Conservation (phyloP, 2,113 vertebrate species). For the Psephotus haematonotus region DNA sequence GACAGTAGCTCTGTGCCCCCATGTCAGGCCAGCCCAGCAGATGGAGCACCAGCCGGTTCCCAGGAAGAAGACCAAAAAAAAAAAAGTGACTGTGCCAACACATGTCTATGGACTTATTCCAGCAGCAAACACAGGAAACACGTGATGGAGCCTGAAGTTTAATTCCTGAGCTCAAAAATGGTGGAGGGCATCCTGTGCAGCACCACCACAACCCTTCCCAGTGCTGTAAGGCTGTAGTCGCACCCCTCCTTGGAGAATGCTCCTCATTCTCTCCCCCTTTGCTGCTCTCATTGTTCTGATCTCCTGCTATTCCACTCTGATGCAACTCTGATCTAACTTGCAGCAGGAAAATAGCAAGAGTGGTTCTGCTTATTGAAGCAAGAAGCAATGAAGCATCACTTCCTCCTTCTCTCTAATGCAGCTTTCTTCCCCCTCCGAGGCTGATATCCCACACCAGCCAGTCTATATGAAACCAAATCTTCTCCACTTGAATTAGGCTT, state of each 20-base stretch:
- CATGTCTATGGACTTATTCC: neutral
- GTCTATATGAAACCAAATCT: neutral
- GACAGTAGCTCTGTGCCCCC: fast-evolving
- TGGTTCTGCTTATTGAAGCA: neutral
- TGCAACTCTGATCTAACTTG: neutral
- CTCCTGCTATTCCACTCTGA: neutral
- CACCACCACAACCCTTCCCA: neutral
- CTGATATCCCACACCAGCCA: neutral
- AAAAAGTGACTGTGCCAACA: fast-evolving
- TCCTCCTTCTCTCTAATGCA: neutral
- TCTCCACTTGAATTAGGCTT: neutral
- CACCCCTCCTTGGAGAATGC: neutral
- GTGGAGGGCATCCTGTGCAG: neutral
- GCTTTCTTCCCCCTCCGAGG: neutral
- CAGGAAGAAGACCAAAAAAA: neutral
- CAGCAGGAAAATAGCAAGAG: neutral
- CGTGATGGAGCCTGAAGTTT: neutral
- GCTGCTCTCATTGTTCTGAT: neutral
- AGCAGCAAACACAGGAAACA: neutral
- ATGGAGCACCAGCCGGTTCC: neutral
- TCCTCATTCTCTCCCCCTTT: neutral
- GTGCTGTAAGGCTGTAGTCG: neutral
- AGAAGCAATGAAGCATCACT: neutral
- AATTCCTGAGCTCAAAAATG: neutral
- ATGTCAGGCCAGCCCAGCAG: neutral